These are phyloP conservation scores for Mus spretus DNA, from an alignment of 2,797 vertebrate genomes.

Conservation along the genomic window DNA sequence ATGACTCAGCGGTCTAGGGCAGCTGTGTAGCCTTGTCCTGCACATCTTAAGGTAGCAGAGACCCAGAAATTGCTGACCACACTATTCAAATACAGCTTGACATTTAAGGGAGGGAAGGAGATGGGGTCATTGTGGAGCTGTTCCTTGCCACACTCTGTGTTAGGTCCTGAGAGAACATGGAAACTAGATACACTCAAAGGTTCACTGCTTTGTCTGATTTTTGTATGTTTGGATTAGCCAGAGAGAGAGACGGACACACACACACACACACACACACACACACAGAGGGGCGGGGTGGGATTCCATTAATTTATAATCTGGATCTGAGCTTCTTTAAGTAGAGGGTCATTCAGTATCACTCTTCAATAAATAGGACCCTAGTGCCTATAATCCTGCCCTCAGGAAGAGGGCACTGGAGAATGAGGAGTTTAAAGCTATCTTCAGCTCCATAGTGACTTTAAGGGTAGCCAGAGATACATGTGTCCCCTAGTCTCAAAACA, in stretches of 20 bases:
- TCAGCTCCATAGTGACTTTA: neutral
- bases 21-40: slow-evolving; percentile 13
- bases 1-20: slow-evolving; percentile 70
- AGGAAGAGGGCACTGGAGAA: neutral
- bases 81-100: slow-evolving; percentile 8
- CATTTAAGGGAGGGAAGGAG: slow-evolving; percentile 44
- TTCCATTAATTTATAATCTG: slow-evolving; percentile 9
- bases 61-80: slow-evolving; percentile 24
- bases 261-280: neutral
- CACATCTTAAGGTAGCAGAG: slow-evolving; percentile 55
- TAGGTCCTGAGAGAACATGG: slow-evolving; percentile 1
- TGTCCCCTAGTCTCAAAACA: neutral
- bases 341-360: neutral
- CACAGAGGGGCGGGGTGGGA: slow-evolving; percentile 24
- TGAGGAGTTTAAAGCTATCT: neutral
- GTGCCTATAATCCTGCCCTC: neutral
- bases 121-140: neutral
- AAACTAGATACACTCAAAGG: neutral
- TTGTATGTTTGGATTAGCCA: neutral
- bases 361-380: neutral
- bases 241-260: neutral
- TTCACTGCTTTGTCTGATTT: slow-evolving; percentile 25
- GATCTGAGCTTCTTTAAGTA: neutral
- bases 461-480: neutral
- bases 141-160: neutral